Evolutionary conservation across 2,113 vertebrate species (phyloP), one percentile per base, ranked within the genome.

Genomic region (Phaethon lepturus): DNA sequence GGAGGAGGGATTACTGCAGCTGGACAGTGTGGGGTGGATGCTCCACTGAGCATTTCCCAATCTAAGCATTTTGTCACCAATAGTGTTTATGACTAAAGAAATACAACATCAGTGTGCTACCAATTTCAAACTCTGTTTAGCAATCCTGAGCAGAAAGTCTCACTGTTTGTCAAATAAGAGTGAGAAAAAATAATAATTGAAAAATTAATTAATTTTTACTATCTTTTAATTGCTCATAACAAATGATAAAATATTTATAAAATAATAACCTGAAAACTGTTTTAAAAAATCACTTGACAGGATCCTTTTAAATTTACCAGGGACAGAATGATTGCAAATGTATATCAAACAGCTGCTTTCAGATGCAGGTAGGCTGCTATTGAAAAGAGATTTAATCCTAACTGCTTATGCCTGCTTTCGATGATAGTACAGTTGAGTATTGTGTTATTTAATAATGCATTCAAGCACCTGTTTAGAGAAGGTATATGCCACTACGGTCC

Each of bases 381-480:
- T 96, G 94, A 79, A 95, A 81, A 93, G 50, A 85, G 69, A 94
- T 91, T 85, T 89, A 87, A 91, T 95, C 73, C 83, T 79, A 90
- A 79, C 88, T 64, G 68, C 92, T 97, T 95, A 94, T 91, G 72
- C 69, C 80, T 94, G 69, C 1, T 33, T 95, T 96, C 93, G 90
- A 95, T 96, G 89, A 92, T 76, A 94, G 52, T 89, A 60, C 87
- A 88, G 56, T 92, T 95, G 91, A 97, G 79, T 90, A 95, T 94
- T 95, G 85, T 96, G 79, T 83, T 97, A 94, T 92, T 97, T 94
- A 97, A 96, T 97, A 97, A 97, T 97, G 79, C 63, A 97, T 97
- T 96, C 66, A 87, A 94, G 82, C 92, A 97, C 95, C 93, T 97
- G 96, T 97, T 96, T 97, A 90, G 82, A 92, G 82, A 96, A 91